Percentiles rank a stretch among this genome's conserved stretches.
These are phyloP conservation scores for Epiblema foenella DNA, from an alignment of 2,888 invertebrate genomes.

Conservation along the genomic window DNA sequence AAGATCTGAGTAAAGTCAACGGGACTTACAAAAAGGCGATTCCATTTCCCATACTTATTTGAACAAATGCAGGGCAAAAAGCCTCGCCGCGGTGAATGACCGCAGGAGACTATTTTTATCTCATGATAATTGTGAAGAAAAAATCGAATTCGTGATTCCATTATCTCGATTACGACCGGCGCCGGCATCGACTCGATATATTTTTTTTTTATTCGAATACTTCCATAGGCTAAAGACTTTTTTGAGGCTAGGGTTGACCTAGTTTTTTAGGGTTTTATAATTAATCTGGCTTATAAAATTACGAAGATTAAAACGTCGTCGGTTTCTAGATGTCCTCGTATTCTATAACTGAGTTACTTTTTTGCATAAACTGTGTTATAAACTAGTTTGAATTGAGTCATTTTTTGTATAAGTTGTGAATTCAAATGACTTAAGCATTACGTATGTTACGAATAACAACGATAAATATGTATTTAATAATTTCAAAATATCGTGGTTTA, in stretches of 20 bases:
- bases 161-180: constrained; percentile 63
- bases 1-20: constrained; percentile 48
- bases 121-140: constrained; percentile 53
- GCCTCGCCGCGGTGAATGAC: constrained; percentile 59
- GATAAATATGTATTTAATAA: too few species aligned
- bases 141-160: constrained; percentile 64
- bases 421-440: too few species aligned
- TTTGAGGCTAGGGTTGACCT: constrained; percentile 44
- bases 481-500: too few species aligned
- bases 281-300: constrained; percentile 1
- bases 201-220: constrained; percentile 52
- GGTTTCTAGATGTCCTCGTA: background rate
- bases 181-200: constrained; percentile 49
- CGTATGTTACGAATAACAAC: too few species aligned
- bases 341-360: background rate
- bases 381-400: too few species aligned
- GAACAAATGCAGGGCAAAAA: constrained; percentile 54
- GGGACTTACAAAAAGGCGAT: constrained; percentile 47
- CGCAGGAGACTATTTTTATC: constrained; percentile 61
- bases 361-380: background rate
- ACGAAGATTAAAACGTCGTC: background rate
- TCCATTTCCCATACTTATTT: constrained; percentile 43
- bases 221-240: constrained; percentile 47
- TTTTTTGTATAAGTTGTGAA: too few species aligned
- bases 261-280: constrained; percentile 16